phyloP scores from a whole-genome alignment of 2,888 invertebrate genomes.

The Silvanus unidentatus region DNA sequence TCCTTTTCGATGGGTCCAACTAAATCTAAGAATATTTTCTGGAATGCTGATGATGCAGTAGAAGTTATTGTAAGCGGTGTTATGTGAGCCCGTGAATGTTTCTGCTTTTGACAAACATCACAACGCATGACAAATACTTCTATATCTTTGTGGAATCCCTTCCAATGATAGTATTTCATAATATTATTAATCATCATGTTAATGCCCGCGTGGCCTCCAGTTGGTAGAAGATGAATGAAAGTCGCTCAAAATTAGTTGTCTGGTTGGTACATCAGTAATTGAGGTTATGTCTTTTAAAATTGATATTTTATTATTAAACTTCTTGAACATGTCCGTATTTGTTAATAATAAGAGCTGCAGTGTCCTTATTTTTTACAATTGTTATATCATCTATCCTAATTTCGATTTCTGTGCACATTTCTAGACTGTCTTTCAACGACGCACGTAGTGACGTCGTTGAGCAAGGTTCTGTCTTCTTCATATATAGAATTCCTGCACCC shows the following conservation, averaged over 20 bases:
- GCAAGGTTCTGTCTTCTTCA: too few species aligned
- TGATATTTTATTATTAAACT: too few species aligned
- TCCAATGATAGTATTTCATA: conserved; percentile 15
- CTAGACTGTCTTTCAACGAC: too few species aligned
- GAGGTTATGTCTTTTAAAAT: conserved; percentile 9
- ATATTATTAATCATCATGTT: conserved; percentile 16
- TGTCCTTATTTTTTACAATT: too few species aligned
- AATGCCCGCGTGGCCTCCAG: conserved; percentile 20
- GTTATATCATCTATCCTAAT: too few species aligned
- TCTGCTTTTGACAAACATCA: conserved; percentile 14
- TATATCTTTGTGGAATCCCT: conserved; percentile 11
- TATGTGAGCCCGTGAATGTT: conserved; percentile 5
- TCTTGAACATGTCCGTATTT: too few species aligned
- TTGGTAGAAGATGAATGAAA: conserved; percentile 20
- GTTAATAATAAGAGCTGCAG: too few species aligned
- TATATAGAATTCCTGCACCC: too few species aligned
- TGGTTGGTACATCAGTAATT: conserved; percentile 8
- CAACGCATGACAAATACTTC: conserved; percentile 14
- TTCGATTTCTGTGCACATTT: too few species aligned
- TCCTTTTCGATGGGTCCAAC: conserved; percentile 14
- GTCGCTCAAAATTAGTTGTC: conserved; percentile 19
- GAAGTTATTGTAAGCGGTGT: conserved; percentile 14
- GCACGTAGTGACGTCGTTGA: too few species aligned
- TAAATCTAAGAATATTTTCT: conserved; percentile 18
- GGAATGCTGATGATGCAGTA: conserved; percentile 16